phyloP scores from a whole-genome alignment of 2,797 vertebrate species.

The Gymnopithys bicolor region DNA sequence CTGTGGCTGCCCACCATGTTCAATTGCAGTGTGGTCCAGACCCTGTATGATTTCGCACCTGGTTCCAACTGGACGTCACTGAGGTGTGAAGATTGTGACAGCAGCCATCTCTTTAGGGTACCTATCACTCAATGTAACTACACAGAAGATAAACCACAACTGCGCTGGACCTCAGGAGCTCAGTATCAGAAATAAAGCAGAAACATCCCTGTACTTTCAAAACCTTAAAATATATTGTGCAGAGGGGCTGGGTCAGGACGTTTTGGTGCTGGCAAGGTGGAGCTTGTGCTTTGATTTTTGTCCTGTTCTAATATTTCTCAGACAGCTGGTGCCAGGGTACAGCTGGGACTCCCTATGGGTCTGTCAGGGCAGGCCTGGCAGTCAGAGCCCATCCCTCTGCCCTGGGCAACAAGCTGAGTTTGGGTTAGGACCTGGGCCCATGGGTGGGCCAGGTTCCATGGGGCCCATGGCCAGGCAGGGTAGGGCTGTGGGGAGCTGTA shows the following conservation, averaged over 20 bases:
- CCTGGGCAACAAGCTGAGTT: not conserved
- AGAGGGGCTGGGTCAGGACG: not conserved
- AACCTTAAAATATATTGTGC: not conserved
- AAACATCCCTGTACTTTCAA: not conserved
- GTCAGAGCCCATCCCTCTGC: accelerated
- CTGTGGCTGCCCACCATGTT: not conserved
- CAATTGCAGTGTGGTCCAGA: accelerated
- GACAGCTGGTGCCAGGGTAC: not conserved
- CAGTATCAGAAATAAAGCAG: not conserved
- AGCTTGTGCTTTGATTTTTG: not conserved
- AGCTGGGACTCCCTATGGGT: accelerated
- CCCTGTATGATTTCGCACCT: not conserved
- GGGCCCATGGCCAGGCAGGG: accelerated
- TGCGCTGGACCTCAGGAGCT: accelerated
- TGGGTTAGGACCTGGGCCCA: not conserved
- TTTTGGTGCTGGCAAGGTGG: not conserved
- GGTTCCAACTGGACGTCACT: not conserved
- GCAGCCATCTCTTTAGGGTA: not conserved
- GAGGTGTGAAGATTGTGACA: not conserved
- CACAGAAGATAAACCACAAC: not conserved
- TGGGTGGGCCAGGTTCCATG: accelerated
- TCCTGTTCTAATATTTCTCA: not conserved
- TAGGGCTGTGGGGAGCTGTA: not conserved
- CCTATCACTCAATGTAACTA: not conserved
- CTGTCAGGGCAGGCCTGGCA: not conserved